A percentile compares a stretch with the other conserved stretches of the same genome.
Evolutionary conservation across 2,797 vertebrate species (phyloP).

Genomic region (Trachurus trachurus): DNA sequence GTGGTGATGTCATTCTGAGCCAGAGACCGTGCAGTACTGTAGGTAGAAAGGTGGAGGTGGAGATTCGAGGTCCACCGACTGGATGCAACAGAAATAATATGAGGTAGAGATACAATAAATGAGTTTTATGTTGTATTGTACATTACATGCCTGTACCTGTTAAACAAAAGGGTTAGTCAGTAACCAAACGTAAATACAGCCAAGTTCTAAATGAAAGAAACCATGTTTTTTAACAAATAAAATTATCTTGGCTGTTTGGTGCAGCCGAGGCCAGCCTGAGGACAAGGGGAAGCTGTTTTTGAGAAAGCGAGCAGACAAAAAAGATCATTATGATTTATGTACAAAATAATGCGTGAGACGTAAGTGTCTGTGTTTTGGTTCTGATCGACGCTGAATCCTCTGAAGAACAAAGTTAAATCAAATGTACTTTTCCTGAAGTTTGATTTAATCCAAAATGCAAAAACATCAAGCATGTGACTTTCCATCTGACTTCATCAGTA

Average conservation of each 20-base stretch:
- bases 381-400: background rate
- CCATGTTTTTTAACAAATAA: background rate
- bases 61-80: too few species aligned
- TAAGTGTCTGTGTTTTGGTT: background rate
- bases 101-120: too few species aligned
- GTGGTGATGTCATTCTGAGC: too few species aligned
- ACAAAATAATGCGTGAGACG: background rate
- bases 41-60: too few species aligned
- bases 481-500: background rate
- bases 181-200: background rate
- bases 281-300: background rate
- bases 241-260: background rate
- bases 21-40: too few species aligned
- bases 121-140: too few species aligned
- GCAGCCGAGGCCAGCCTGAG: background rate
- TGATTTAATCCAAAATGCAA: constrained; percentile 6
- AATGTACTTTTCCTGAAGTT: constrained; percentile 2
- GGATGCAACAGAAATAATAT: too few species aligned
- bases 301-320: background rate
- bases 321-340: background rate
- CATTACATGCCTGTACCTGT: too few species aligned
- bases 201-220: background rate
- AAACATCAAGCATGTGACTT: constrained; percentile 16
- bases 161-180: too few species aligned
- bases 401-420: background rate